A percentile compares a stretch with the other conserved stretches of the same genome.
Conservation (phyloP, 2,888 invertebrate species). For the Cryptophagus acutangulus region DNA sequence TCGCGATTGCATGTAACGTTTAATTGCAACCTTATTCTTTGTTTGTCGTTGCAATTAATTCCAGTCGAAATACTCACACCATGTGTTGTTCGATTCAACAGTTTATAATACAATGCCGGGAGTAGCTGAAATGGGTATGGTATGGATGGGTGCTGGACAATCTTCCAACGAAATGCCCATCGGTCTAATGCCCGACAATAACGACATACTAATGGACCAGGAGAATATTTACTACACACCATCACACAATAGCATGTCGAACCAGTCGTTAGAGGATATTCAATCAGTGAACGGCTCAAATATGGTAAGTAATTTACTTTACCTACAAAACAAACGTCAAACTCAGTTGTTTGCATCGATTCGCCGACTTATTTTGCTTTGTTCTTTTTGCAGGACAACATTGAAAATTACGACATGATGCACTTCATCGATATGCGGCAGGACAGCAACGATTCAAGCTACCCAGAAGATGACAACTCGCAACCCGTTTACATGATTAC, state of each 20-base stretch:
- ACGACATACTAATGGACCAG: slow-evolving; percentile 47
- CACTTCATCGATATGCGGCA: slow-evolving; percentile 45
- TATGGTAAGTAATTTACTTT: slow-evolving; percentile 48
- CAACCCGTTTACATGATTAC: slow-evolving; percentile 50
- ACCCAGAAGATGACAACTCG: slow-evolving; percentile 49
- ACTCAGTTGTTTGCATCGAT: too few species aligned
- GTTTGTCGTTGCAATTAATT: too few species aligned
- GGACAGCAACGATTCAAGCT: slow-evolving; percentile 47
- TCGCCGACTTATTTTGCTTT: too few species aligned
- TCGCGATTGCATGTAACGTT: too few species aligned
- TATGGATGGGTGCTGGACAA: slow-evolving; percentile 63
- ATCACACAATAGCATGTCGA: slow-evolving; percentile 47
- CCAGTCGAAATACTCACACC: too few species aligned
- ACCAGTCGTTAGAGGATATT: slow-evolving; percentile 53
- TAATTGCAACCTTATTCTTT: too few species aligned
- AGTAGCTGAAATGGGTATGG: slow-evolving; percentile 58
- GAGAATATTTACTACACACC: slow-evolving; percentile 47
- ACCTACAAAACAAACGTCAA: too few species aligned
- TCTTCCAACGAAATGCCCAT: slow-evolving; percentile 51
- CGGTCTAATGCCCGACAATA: slow-evolving; percentile 43
- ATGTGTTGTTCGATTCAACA: too few species aligned
- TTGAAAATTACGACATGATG: slow-evolving; percentile 47
- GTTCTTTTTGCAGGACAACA: slow-evolving; percentile 41
- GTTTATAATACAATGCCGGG: slow-evolving; percentile 52
- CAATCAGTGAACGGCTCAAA: slow-evolving; percentile 47